These are phyloP conservation scores for Carassius auratus DNA, from an alignment of 2,113 vertebrate species.

Conservation along the genomic window DNA sequence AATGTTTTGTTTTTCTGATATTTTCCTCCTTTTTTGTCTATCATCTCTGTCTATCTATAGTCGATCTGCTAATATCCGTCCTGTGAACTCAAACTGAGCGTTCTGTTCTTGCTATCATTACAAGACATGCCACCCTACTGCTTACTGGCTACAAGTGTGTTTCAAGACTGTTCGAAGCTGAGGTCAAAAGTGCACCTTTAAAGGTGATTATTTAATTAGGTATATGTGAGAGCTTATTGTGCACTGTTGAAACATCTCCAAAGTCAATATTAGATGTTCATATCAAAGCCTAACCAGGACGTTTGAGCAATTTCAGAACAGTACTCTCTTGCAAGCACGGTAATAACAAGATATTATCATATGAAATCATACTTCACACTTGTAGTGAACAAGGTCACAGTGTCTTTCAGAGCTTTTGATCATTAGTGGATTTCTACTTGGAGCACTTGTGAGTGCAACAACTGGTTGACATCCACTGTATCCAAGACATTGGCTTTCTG, in stretches of 20 bases:
- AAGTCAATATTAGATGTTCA: background rate
- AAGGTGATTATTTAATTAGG: background rate
- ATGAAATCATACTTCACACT: background rate
- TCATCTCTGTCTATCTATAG: too few species aligned
- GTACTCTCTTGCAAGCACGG: background rate
- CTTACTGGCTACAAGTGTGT: too few species aligned
- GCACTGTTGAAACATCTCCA: too few species aligned
- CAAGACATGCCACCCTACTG: too few species aligned
- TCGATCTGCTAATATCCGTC: too few species aligned
- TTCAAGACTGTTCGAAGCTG: too few species aligned
- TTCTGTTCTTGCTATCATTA: too few species aligned
- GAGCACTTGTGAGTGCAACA: conserved; percentile 13
- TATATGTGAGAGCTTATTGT: too few species aligned
- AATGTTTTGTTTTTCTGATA: too few species aligned
- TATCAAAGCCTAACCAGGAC: background rate
- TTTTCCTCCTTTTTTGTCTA: too few species aligned
- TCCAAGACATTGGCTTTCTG: conserved; percentile 39
- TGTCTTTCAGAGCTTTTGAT: conserved; percentile 23
- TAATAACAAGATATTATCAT: background rate
- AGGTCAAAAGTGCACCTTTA: too few species aligned
- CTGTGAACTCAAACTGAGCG: too few species aligned
- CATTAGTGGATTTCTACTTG: conserved; percentile 9
- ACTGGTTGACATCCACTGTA: conserved; percentile 39
- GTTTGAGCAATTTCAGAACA: background rate
- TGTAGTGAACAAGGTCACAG: background rate